Evolutionary conservation across 37 sponge, comb jelly and placozoan species (phyloP), one percentile per base, ranked within the genome.

Genomic region (Petrosia ficiformis): DNA sequence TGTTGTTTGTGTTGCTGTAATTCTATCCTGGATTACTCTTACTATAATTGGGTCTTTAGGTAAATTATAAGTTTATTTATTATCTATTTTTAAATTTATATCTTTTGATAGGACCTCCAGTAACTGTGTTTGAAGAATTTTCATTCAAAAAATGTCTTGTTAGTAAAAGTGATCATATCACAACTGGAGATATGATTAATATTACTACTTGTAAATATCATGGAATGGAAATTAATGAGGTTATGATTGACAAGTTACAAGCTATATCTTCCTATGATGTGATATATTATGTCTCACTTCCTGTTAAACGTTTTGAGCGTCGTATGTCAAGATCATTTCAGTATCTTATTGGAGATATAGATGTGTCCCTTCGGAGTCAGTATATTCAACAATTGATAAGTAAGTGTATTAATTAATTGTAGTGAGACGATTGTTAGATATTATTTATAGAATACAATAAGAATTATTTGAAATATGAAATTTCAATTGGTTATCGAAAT

Each of bases 311-410:
- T 24, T 71, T 68, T 44, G 34, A 59, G 19, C 43, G 77, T 40
- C 71, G 72, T 39, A 77, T 88, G 80, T 68, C 89, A 2, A 41
- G 89, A 39, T 67, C 70, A 74, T 88, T 81, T 58, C 89, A 92
- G 36, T 87, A 70, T 34, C 58, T 92, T 44, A 63, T 84, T 8
- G 64, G 42, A 30, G 82, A 83, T 42, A 28, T 92, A 0, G 77
- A 74, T 24, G 26, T 92, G 4, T 26, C 63, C 28, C 82, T 92
- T 39, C 67, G 57, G 29, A 39, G 67, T 39, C 40, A 66, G 34
- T 66, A 85, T 0, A 84, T 73, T 14, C 8, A 48, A 48, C 8
- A 48, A 14, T 19, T 48, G 54, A 48, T 19, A 48, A 14, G 63
- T n/a, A 26, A 26, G 63, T 22, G 16, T 16, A 48, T 48, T 30